These are phyloP conservation scores for Sebastes ruberrimus DNA, from an alignment of 2,797 vertebrate genomes.

Conservation along the genomic window DNA sequence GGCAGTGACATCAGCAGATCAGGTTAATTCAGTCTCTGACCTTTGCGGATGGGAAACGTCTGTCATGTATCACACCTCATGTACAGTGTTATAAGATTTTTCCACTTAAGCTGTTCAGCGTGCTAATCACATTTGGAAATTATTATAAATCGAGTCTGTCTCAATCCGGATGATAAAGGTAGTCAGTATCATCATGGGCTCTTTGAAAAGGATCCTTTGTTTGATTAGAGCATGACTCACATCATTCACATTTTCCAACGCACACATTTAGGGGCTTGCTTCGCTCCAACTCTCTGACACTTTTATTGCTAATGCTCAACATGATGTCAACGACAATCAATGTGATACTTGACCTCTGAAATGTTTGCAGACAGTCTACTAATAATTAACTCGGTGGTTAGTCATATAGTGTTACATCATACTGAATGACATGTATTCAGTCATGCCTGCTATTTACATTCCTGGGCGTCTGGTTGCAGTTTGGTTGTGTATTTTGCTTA, in stretches of 20 bases:
- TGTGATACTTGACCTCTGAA: slow-evolving; percentile 23
- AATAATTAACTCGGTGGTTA: slow-evolving; percentile 25
- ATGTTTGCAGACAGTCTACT: neutral
- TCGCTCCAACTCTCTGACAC: slow-evolving; percentile 4
- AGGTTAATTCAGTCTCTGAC: slow-evolving; percentile 11
- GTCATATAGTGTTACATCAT: neutral
- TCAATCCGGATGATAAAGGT: neutral
- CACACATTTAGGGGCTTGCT: neutral
- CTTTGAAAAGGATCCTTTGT: neutral
- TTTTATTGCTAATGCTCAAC: slow-evolving; percentile 2
- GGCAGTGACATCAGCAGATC: slow-evolving; percentile 6
- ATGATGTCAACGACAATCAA: slow-evolving; percentile 3
- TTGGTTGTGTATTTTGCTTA: neutral
- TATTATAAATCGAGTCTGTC: neutral
- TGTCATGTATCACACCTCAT: neutral
- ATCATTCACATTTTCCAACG: neutral
- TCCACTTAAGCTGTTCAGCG: neutral
- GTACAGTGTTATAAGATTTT: neutral
- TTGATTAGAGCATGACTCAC: neutral
- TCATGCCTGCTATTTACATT: neutral
- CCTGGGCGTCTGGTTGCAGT: neutral
- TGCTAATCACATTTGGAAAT: neutral
- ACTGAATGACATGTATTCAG: neutral
- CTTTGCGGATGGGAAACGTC: slow-evolving; percentile 5
- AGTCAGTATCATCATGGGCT: neutral